phyloP scores from a whole-genome alignment of 2,113 vertebrate species.

The Drymodes brunneopygia region DNA sequence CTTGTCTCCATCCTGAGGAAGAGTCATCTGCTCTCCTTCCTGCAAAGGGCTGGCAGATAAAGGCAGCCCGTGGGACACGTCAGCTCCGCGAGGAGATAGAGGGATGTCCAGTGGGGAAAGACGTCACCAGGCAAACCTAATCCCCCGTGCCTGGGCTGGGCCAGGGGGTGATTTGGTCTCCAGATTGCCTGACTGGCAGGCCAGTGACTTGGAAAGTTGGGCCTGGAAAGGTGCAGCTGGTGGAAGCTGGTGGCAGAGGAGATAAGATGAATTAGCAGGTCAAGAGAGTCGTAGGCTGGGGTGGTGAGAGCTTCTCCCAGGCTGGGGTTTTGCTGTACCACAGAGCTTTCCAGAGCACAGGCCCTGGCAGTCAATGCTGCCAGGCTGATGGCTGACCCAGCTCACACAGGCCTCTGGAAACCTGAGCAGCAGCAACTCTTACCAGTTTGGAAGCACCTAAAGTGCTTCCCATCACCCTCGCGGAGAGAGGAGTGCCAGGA shows the following conservation, averaged over 20 bases:
- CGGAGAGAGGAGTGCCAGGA: fast-evolving
- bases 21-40: background rate
- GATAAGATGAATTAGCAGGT: background rate
- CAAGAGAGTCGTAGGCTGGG: fast-evolving
- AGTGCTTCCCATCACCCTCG: background rate
- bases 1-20: background rate
- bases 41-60: background rate
- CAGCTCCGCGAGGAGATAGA: background rate
- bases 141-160: background rate
- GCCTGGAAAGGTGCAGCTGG: background rate
- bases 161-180: fast-evolving
- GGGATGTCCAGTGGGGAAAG: fast-evolving
- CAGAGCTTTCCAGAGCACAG: background rate
- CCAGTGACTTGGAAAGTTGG: background rate
- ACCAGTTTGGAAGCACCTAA: too few relatives aligned
- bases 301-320: fast-evolving
- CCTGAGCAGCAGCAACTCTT: background rate
- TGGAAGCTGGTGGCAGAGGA: background rate
- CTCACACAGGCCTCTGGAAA: fast-evolving
- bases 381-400: background rate
- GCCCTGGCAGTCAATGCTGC: background rate
- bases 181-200: background rate
- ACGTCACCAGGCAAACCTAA: background rate
- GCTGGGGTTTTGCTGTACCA: background rate
- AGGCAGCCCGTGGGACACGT: background rate